Conservation (phyloP, 2,797 vertebrate genomes). For the Diplodus sargus region DNA sequence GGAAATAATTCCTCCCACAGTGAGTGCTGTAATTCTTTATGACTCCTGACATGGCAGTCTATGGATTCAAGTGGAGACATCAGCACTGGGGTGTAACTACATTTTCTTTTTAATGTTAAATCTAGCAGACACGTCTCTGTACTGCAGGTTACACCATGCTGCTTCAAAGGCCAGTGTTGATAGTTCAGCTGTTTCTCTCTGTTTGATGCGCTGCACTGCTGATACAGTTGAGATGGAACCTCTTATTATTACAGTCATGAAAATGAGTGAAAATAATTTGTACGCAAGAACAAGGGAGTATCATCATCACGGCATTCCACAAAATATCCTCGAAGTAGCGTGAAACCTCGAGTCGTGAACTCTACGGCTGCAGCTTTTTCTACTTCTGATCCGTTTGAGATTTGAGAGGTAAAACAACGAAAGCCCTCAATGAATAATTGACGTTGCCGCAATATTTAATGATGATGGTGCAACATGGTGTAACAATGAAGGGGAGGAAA, state of each 20-base stretch:
- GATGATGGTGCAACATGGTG: conserved; percentile 51
- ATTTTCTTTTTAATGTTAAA: conserved; percentile 39
- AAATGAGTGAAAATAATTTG: conserved; percentile 10
- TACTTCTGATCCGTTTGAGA: conserved; percentile 22
- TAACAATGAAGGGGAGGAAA: conserved; percentile 31
- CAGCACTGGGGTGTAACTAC: conserved; percentile 3
- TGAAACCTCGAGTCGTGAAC: conserved; percentile 9
- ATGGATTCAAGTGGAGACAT: conserved; percentile 33
- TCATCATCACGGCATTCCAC: neutral
- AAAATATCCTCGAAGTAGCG: neutral
- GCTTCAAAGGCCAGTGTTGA: conserved; percentile 44
- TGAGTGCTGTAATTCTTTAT: neutral
- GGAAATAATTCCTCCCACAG: conserved; percentile 39
- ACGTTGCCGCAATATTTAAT: conserved; percentile 54
- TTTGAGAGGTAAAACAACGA: conserved; percentile 34
- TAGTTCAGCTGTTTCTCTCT: conserved; percentile 34
- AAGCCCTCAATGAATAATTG: conserved; percentile 56
- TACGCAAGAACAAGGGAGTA: neutral
- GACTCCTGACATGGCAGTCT: conserved; percentile 29
- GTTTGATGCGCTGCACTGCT: conserved; percentile 43
- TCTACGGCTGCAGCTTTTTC: neutral
- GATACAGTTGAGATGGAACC: conserved; percentile 19
- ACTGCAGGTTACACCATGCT: conserved; percentile 41
- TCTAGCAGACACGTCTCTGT: conserved; percentile 22
- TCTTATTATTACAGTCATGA: neutral